Percentiles rank a stretch among this genome's conserved stretches.
Evolutionary conservation across 2,113 vertebrate genomes (phyloP).

Genomic region (Campylorhamphus procurvoides): DNA sequence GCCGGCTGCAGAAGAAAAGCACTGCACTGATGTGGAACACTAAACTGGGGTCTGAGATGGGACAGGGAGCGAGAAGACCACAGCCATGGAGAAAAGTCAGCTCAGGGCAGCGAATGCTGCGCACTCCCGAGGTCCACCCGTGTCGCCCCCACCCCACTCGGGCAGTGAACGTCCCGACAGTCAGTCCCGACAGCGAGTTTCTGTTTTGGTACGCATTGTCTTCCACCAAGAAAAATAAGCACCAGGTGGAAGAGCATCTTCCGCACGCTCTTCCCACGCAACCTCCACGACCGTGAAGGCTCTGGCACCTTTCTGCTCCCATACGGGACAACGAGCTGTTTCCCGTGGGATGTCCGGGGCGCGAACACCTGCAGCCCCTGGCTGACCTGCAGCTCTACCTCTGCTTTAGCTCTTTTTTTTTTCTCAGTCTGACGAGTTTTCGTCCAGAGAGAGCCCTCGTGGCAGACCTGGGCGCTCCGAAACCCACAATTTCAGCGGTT

Average conservation of each 20-base stretch:
- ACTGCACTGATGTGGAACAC: background rate
- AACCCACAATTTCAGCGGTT: background rate
- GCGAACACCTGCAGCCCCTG: background rate
- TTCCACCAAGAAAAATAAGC: background rate
- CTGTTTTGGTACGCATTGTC: rapidly evolving
- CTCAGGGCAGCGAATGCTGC: background rate
- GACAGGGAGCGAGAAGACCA: background rate
- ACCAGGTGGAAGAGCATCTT: background rate
- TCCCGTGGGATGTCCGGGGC: background rate
- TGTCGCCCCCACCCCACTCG: background rate
- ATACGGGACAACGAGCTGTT: rapidly evolving
- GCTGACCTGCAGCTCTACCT: background rate
- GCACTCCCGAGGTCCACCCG: background rate
- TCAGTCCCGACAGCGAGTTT: background rate
- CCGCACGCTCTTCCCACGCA: background rate
- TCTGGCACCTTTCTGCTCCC: background rate
- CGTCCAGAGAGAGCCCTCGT: background rate
- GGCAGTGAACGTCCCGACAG: background rate
- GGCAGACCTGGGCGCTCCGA: background rate
- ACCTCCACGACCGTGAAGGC: rapidly evolving
- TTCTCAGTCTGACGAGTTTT: background rate
- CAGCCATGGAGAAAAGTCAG: background rate
- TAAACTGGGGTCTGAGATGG: rapidly evolving
- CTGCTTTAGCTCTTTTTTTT: background rate
- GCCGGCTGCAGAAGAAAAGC: background rate